These are phyloP conservation scores for Daboia siamensis DNA, from an alignment of 2,113 vertebrate genomes.

Conservation along the genomic window DNA sequence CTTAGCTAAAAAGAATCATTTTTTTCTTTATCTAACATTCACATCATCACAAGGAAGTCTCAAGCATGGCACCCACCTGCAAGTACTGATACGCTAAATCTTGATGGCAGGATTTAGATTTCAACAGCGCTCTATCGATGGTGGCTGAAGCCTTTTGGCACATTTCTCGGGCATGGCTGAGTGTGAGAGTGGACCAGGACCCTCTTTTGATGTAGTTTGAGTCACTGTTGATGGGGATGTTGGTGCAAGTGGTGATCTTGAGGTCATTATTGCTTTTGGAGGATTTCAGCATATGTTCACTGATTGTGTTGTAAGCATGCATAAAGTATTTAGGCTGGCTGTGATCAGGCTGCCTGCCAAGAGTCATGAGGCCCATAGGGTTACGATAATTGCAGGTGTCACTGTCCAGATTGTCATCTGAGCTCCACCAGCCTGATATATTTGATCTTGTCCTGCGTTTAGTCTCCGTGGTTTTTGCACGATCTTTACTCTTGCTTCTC, in stretches of 20 bases:
- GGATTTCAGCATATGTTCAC: slow-evolving; percentile 89
- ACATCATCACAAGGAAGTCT: neutral
- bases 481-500: slow-evolving; percentile 95
- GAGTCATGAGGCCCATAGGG: slow-evolving; percentile 89
- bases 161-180: slow-evolving; percentile 89
- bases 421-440: slow-evolving; percentile 98
- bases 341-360: slow-evolving; percentile 79
- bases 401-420: slow-evolving; percentile 86
- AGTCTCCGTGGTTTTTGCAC: slow-evolving; percentile 86
- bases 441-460: slow-evolving; percentile 91
- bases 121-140: slow-evolving; percentile 92
- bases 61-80: slow-evolving; percentile 74
- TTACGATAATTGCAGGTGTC: slow-evolving; percentile 88
- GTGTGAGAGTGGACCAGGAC: slow-evolving; percentile 93
- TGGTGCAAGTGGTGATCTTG: slow-evolving; percentile 73
- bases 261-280: slow-evolving; percentile 88
- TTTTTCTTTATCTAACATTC: neutral
- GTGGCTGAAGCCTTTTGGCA: slow-evolving; percentile 94
- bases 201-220: slow-evolving; percentile 89
- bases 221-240: slow-evolving; percentile 73
- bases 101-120: slow-evolving; percentile 96
- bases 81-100: slow-evolving; percentile 93
- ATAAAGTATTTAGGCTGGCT: slow-evolving; percentile 86
- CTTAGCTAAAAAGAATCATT: neutral
- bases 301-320: slow-evolving; percentile 96